Base-by-base conservation (phyloP, 2,113 vertebrate genomes). In the Ictidomys tridecemlineatus region DNA sequence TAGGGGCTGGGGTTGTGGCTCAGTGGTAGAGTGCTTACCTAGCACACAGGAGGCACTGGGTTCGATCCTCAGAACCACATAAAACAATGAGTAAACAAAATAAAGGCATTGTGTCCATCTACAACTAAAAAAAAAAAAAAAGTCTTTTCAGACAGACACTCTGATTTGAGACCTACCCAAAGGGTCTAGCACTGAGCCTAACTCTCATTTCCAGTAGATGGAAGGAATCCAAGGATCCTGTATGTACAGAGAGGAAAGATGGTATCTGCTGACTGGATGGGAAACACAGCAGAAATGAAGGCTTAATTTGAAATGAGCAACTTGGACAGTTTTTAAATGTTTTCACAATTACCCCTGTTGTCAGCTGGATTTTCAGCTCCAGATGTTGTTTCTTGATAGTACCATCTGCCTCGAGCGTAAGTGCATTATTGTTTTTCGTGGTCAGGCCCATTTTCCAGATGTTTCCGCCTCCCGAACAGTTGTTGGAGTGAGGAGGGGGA, bases 351-450 rank as follows among this genome's bases (percentile, higher is more conserved):
- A 92, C n/a, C 26, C 14, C 70, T n/a, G 0, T 89, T 96, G 93
- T 97, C 94, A 97, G 89, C 86, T 86, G 91, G 67, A 87, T 96
- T 97, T 97, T 96, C n/a, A 84, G 65, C 83, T 97, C 94, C 98
- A 98, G 98, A 92, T 98, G 97, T 97, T 95, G 78, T 87, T 97
- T 95, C 74, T 69, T 90, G 91, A 84, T 39, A 95, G 34, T 90
- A 56, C 88, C 96, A 98, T 98, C 97, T 98, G 97, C 94, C 78
- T 96, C 12, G 20, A 89, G 90, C 18, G 26, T 30, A 84, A 91
- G 14, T 39, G 48, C 20, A 26, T 89, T 73, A 79, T 89, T 70
- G 79, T 92, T 93, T 97, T 92, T 69, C 72, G 14, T 65, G 72
- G 80, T 63, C 93, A 76, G 85, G 51, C 58, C 48, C 90, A 48